Base-by-base conservation (phyloP, 2,113 vertebrate genomes). In the Potamarius usumacintae region DNA sequence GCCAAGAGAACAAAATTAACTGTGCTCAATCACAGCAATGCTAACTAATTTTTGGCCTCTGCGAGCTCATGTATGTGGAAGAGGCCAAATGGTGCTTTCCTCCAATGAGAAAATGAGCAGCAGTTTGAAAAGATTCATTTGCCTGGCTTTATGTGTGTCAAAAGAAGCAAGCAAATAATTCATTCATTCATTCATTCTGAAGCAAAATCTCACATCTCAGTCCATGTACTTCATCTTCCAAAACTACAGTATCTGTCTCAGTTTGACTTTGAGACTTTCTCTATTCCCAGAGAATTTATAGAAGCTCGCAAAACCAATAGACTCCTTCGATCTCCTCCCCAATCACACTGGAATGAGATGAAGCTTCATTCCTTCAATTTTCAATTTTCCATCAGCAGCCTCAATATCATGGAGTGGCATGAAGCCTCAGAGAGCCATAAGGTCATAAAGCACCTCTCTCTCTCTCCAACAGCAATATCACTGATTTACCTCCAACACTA, bases 371-470 rank as follows among this genome's bases (percentile, higher is more conserved):
- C 87, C 89, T 89, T 86, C n/a, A 80, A 91, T 93, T 83, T 88
- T 94, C 90, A 93, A 92, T 95, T 95, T 95, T 90, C 92, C 91
- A 93, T 95, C 85, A 82, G 82, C 50, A 84, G 50, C 65, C 89
- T 90, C 92, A 93, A 93, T 94, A 90, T 92, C 90, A 89, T 88
- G 89, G 90, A 89, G 62, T 82, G 48, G 86, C 72, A 90, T 92
- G 86, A 89, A 91, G 91, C 87, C 89, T 90, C 91, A 93, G 88
- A 71, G 92, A 69, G 82, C 87, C 93, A 93, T 93, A 93, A 90
- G 91, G 92, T 92, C 92, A 92, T 71, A 81, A 55, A 55, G 52
- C 77, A 58, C 34, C 34, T 34, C 34, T 58, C 15, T 62, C 18
- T 94, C n/a, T 94, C 88, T 89, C 91, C 89, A 91, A 93, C 87